Evolutionary conservation across 2,113 vertebrate species (phyloP), one percentile per base, ranked within the genome.

Genomic region (Neopipo cinnamomea): DNA sequence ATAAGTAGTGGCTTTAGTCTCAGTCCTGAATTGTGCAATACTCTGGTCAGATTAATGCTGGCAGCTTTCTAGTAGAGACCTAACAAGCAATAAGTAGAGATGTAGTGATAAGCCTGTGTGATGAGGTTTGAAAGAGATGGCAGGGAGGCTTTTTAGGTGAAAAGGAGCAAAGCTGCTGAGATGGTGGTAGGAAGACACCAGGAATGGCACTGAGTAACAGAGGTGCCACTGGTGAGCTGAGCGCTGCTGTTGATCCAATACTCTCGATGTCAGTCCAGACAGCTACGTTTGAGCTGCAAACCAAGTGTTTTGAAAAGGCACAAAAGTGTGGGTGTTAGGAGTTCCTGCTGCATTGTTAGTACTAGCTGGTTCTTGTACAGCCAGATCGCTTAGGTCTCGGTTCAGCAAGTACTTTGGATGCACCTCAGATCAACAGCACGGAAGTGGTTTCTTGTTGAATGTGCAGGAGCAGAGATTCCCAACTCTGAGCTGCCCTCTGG

Each of bases 311-410:
- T n/a, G 67, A 39, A 67, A 55, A 31, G 50, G 13, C 33, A 33
- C 39, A 68, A 27, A 68, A 70, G 8, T 53, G 8, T 46, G 42
- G 20, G 13, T 9, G 24, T 73, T 62, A 42, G 50, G 77, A 81
- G 25, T 42, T 89, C 28, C 28, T 4, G 11, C 33, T 56, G 4
- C 42, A 35, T 11, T n/a, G 2, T 67, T n/a, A 55, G 39, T 42
- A 5, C 37, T 12, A 15, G 5, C 37, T 77, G 55, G 6, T 7
- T 66, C 17, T 46, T 73, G 41, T 39, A 20, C 30, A 65, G 5
- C 20, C 1, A 0, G 22, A 6, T 42, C 0, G 0, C 39, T 73
- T 25, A 12, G 55, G n/a, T 62, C 15, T 53, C n/a, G 9, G 12
- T 66, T 94, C 4, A 4, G 14, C 7, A 31, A 55, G 41, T 24